A percentile compares a stretch with the other conserved stretches of the same genome.
Evolutionary conservation across 2,113 vertebrate species (phyloP).

Genomic region (Heteronetta atricapilla): DNA sequence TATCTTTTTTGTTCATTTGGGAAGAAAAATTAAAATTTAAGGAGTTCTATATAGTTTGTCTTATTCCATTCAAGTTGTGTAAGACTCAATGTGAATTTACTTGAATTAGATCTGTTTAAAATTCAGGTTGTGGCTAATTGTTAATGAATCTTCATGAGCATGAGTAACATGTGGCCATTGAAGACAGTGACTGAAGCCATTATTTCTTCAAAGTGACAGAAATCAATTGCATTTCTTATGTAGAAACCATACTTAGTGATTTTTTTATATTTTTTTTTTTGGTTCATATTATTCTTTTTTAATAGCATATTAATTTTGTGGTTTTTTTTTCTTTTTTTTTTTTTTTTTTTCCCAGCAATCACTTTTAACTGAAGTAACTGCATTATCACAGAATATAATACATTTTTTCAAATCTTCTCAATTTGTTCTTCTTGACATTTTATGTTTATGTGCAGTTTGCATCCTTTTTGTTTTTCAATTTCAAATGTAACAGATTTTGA

Average conservation of each 20-base stretch:
- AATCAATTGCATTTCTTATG: constrained; percentile 38
- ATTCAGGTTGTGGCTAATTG: not conserved
- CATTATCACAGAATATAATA: constrained; percentile 51
- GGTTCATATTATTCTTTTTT: constrained; percentile 58
- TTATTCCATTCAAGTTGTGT: not conserved
- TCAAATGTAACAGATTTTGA: constrained; percentile 68
- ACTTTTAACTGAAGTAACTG: constrained; percentile 59
- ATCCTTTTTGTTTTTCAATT: constrained; percentile 70
- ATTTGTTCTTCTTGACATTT: constrained; percentile 73
- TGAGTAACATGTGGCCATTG: not conserved
- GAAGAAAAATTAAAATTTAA: not conserved
- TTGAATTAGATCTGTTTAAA: not conserved
- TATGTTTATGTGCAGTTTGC: constrained; percentile 72
- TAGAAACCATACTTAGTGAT: constrained; percentile 9
- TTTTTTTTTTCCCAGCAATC: constrained; percentile 31
- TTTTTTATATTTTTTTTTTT: constrained; percentile 44
- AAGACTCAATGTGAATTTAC: not conserved
- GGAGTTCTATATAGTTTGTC: not conserved
- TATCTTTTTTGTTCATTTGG: not conserved
- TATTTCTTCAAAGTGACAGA: not conserved
- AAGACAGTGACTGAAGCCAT: not conserved
- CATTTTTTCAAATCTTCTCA: constrained; percentile 67
- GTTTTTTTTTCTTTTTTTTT: constrained; percentile 30
- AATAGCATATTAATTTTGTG: constrained; percentile 48
- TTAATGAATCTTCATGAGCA: not conserved